Evolutionary conservation across 2,888 invertebrate species (phyloP).

Genomic region (Chymomyza amoena): DNA sequence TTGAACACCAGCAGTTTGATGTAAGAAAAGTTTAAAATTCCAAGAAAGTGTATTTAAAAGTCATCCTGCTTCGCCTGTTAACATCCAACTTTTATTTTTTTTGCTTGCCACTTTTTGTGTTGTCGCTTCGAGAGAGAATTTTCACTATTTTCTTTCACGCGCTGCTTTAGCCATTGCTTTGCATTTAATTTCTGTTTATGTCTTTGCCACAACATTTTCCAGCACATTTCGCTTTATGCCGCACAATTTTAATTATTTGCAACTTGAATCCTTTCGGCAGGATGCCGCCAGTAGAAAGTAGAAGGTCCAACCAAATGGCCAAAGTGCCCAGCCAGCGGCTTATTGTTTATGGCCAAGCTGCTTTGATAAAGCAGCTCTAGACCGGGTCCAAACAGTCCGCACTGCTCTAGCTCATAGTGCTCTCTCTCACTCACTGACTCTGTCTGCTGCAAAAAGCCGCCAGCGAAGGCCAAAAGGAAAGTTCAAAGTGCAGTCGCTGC

Average conservation of each 20-base stretch:
- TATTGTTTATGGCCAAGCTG: slow-evolving; percentile 27
- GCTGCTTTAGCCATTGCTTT: slow-evolving; percentile 33
- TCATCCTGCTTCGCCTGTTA: too few relatives aligned
- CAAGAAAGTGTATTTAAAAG: too few relatives aligned
- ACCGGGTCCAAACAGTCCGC: background rate
- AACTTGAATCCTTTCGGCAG: slow-evolving; percentile 35
- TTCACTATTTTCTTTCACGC: slow-evolving; percentile 48
- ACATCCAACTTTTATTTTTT: background rate
- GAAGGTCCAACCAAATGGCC: slow-evolving; percentile 14
- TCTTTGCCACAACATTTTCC: slow-evolving; percentile 48
- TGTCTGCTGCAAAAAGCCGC: slow-evolving; percentile 13
- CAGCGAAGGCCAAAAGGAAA: slow-evolving; percentile 43
- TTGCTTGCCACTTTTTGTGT: slow-evolving; percentile 24
- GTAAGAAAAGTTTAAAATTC: too few relatives aligned
- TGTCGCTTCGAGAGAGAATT: slow-evolving; percentile 45
- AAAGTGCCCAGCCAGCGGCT: slow-evolving; percentile 18
- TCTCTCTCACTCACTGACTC: background rate
- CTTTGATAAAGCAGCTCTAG: slow-evolving; percentile 37
- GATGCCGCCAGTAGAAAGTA: background rate
- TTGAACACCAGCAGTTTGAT: too few relatives aligned
- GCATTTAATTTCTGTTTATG: slow-evolving; percentile 37
- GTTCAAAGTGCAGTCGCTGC: slow-evolving; percentile 51
- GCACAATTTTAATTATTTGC: slow-evolving; percentile 65
- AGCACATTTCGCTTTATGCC: slow-evolving; percentile 40
- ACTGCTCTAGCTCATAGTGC: slow-evolving; percentile 3